Percentiles rank a stretch among this genome's conserved stretches.
phyloP scores from a whole-genome alignment of 1,140 invertebrate genomes.

The Pinna nobilis region DNA sequence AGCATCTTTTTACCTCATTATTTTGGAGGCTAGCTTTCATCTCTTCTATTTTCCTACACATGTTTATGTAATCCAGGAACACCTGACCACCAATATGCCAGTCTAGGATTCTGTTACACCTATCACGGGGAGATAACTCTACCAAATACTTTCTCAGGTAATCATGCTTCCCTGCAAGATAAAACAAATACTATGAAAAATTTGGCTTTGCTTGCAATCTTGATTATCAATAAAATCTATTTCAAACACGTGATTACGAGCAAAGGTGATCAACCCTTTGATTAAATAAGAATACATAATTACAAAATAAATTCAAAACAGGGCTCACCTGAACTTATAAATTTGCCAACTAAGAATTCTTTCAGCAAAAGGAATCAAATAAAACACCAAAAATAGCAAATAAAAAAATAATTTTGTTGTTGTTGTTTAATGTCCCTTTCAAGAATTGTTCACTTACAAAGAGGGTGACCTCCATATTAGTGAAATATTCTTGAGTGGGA shows the following conservation, averaged over 20 bases:
- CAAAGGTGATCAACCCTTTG: not conserved
- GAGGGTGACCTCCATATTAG: too few relatives aligned
- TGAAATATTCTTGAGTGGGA: too few relatives aligned
- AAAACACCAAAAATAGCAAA: too few relatives aligned
- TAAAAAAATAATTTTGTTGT: too few relatives aligned
- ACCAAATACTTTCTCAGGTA: slow-evolving; percentile 79
- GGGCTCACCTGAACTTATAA: not conserved
- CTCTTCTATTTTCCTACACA: slow-evolving; percentile 77
- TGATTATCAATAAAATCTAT: not conserved
- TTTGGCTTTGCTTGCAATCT: not conserved
- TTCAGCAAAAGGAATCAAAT: not conserved
- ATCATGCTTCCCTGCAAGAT: slow-evolving; percentile 80
- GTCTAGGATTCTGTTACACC: slow-evolving; percentile 75
- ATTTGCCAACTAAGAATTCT: not conserved
- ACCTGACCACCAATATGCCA: slow-evolving; percentile 82
- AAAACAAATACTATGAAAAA: not conserved
- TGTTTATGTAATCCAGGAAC: slow-evolving; percentile 82
- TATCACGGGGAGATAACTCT: slow-evolving; percentile 74
- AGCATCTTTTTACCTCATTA: slow-evolving; percentile 18
- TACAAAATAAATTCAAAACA: not conserved
- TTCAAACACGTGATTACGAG: not conserved
- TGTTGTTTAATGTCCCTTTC: too few relatives aligned
- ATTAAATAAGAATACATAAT: not conserved
- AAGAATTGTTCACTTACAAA: too few relatives aligned
- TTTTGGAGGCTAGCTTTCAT: slow-evolving; percentile 67